Base-by-base conservation (phyloP, 2,113 vertebrate genomes). In the Aramus guarauna region DNA sequence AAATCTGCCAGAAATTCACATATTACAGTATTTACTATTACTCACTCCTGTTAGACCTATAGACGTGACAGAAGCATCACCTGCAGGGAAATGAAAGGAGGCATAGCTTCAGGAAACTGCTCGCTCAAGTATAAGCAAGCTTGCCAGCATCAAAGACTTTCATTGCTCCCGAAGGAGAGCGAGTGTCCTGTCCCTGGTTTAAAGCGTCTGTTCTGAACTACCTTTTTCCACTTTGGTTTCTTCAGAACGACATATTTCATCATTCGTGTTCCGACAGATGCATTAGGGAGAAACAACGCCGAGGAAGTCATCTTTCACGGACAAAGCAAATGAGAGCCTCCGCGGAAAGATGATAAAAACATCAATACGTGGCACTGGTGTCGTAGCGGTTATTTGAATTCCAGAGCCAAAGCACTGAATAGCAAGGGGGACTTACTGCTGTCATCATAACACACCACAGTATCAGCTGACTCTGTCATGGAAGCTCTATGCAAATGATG, bases 311-410 rank as follows among this genome's bases (percentile, higher is more conserved):
- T 6, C 76, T 32, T 9, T 39, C 84, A 41, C 0, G 4, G 87
- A 22, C 52, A 73, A 23, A 66, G 85, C 56, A 62, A 73, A 15
- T 1, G 27, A 53, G 11, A 73, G 66, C 45, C 34, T 55, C 27
- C 7, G 41, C 68, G 77, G 52, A 9, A 50, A 86, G 72, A 34
- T 1, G 12, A 32, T 2, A 19, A 47, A 63, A 7, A 3, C 69
- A 56, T 4, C 77, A 5, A 5, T 5, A n/a, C 0, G 1, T 5
- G 72, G 59, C 69, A 39, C 52, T 39, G 26, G 3, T 24, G 63
- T 55, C 22, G 45, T 1, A 37, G 76, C 1, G 5, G 9, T 23
- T 30, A 21, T 9, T 30, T 5, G 4, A 12, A n/a, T 26, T 0
- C 23, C 36, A 19, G 34, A 82, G 66, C n/a, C 34, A 12, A 24